Conservation (phyloP, 2,888 invertebrate species). For the Cacoxenus indagator region DNA sequence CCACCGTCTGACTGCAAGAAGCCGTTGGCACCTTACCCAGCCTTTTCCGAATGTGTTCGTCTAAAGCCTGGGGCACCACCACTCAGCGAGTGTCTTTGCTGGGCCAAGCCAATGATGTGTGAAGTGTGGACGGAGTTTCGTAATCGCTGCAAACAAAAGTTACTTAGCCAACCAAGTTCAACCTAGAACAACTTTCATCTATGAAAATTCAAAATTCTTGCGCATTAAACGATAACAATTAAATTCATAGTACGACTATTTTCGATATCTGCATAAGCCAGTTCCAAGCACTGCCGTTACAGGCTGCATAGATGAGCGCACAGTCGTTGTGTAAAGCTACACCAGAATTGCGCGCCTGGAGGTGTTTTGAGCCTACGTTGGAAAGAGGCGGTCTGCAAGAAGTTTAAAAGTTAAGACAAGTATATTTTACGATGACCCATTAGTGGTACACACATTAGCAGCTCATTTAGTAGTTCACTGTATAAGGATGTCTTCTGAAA, state of each 20-base stretch:
- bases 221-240: too few species aligned
- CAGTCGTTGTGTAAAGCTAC: slow-evolving; percentile 51
- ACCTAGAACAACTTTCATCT: too few species aligned
- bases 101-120: slow-evolving; percentile 43
- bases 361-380: slow-evolving; percentile 56
- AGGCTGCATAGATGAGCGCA: slow-evolving; percentile 45
- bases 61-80: slow-evolving; percentile 25
- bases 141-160: neutral
- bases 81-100: slow-evolving; percentile 46
- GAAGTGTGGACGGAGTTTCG: slow-evolving; percentile 47
- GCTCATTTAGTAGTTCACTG: slow-evolving; percentile 56
- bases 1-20: slow-evolving; percentile 35
- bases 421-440: neutral
- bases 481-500: slow-evolving; percentile 39
- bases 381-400: slow-evolving; percentile 48
- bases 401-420: neutral
- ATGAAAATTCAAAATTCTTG: too few species aligned
- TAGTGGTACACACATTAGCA: slow-evolving; percentile 55
- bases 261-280: neutral
- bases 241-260: neutral
- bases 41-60: slow-evolving; percentile 43
- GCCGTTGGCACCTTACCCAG: slow-evolving; percentile 48
- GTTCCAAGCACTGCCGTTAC: slow-evolving; percentile 41
- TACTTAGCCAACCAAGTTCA: neutral
- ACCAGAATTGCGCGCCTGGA: slow-evolving; percentile 55